Evolutionary conservation across 1,140 invertebrate genomes (phyloP), one percentile per base, ranked within the genome.

Genomic region (Danaus plexippus): DNA sequence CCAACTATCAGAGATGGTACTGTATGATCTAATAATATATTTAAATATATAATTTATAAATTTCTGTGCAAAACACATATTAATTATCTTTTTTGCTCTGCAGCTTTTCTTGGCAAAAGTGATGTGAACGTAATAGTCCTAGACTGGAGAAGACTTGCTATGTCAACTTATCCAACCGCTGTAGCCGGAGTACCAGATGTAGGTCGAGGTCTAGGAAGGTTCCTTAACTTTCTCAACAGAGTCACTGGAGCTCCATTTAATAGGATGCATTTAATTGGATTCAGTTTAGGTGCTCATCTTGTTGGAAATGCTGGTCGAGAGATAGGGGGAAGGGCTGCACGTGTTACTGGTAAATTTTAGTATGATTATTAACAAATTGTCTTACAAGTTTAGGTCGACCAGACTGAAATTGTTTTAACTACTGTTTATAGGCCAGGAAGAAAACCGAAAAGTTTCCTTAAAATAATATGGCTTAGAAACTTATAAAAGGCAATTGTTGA

Each of bases 201-300:
- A n/a, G 61, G 61, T 1, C 55, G 55, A 13, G 50, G 51, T 0
- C 53, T 88, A 1, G 84, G 78, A 40, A 79, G 79, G 61, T 87
- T 87, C 51, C 70, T 92, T 10, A 71, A 84, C 42, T 87, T 87
- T 56, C 58, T 91, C 2, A 68, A 63, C 50, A 9, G 40, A 22
- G 52, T 61, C 0, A 71, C 69, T 18, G 77, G 71, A 1, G 58
- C 67, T 0, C 49, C 59, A 2, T 71, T 62, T 44, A 80, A 88
- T 18, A 86, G 88, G 61, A 88, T 95, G 54, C 96, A 98, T 72
- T 66, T 98, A 22, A 94, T 98, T 67, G 96, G 96, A 0, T 97
- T 97, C 80, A 93, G 92, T 61, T 79, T 94, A 50, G 96, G 96
- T 0, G 94, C 94, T 7, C 97, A 98, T 71, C 91, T 97, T 1